A percentile compares a stretch with the other conserved stretches of the same genome.
Conservation (phyloP, 2,113 vertebrate genomes). For the Callaeas wilsoni region DNA sequence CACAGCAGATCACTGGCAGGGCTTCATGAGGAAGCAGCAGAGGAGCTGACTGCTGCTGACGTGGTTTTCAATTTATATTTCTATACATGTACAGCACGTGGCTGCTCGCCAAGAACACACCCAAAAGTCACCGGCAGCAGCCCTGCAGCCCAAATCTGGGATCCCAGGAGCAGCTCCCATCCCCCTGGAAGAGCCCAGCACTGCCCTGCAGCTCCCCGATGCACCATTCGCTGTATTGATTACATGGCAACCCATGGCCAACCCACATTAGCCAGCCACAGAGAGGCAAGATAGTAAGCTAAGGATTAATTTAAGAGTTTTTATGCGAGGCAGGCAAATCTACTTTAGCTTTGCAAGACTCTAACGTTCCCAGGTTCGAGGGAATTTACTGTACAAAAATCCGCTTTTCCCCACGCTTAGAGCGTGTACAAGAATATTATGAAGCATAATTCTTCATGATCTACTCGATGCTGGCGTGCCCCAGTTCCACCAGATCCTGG, state of each 20-base stretch:
- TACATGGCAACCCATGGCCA: background rate
- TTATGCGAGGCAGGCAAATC: constrained; percentile 24
- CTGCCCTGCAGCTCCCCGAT: background rate
- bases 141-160: background rate
- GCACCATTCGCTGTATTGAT: background rate
- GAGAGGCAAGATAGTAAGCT: constrained; percentile 13
- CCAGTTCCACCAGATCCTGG: background rate
- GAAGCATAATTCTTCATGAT: constrained; percentile 32
- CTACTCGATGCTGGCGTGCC: background rate
- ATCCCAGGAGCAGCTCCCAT: no score
- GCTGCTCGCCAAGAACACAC: background rate
- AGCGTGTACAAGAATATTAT: background rate
- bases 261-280: background rate
- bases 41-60: background rate
- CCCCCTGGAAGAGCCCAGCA: background rate
- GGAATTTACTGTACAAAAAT: constrained; percentile 36
- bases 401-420: background rate
- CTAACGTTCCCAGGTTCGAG: background rate
- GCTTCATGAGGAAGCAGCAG: background rate
- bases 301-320: constrained; percentile 39
- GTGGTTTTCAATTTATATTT: background rate
- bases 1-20: fast-evolving
- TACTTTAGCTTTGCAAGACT: constrained; percentile 27
- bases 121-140: background rate
- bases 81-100: fast-evolving